A percentile compares a stretch with the other conserved stretches of the same genome.
phyloP scores from a whole-genome alignment of 2,797 vertebrate species.

The Falco berigora region DNA sequence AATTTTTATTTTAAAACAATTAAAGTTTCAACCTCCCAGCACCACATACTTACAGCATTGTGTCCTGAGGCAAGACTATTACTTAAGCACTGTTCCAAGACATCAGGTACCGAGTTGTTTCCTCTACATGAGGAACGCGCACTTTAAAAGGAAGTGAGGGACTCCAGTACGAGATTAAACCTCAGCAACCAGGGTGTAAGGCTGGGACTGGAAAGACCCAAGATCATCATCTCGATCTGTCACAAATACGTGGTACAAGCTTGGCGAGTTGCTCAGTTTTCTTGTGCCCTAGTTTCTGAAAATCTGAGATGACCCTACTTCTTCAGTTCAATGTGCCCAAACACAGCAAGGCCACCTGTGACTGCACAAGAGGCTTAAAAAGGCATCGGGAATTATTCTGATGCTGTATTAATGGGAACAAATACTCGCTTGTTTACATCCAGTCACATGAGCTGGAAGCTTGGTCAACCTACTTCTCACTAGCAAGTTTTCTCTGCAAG shows the following conservation, averaged over 20 bases:
- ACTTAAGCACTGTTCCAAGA: neutral
- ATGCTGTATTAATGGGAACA: too few relatives aligned
- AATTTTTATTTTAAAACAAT: neutral
- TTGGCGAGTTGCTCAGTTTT: neutral
- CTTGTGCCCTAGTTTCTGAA: too few relatives aligned
- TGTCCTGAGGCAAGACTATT: neutral
- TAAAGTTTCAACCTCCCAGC: neutral
- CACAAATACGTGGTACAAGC: rapidly evolving
- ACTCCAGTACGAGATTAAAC: neutral
- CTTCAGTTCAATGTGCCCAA: neutral
- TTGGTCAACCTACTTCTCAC: neutral
- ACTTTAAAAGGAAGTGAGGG: neutral
- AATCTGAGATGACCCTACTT: neutral
- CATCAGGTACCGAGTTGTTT: neutral
- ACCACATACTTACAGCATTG: neutral
- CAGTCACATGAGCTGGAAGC: neutral
- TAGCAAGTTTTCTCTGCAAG: neutral
- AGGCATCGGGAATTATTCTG: neutral
- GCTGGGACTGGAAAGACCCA: neutral
- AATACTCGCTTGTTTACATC: rapidly evolving
- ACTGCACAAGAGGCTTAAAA: neutral
- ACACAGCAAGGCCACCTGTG: neutral
- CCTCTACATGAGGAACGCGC: neutral
- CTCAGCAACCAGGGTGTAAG: neutral
- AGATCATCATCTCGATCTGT: too few relatives aligned